A percentile compares a stretch with the other conserved stretches of the same genome.
phyloP scores from a whole-genome alignment of 2,888 invertebrate species.

The Drosophila yooni region DNA sequence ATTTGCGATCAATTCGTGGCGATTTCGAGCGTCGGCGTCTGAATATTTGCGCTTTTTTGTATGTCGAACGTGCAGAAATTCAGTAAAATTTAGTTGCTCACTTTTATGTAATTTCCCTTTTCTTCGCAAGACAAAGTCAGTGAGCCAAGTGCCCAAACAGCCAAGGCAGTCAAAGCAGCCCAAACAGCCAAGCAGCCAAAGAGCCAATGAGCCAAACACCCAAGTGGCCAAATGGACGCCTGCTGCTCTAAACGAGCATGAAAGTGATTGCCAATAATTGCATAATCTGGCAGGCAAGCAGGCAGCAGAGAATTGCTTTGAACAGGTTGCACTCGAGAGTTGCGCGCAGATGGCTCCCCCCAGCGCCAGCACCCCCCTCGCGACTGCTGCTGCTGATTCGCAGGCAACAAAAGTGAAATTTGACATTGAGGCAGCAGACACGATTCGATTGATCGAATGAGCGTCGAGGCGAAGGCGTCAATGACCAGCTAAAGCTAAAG shows the following conservation, averaged over 20 bases:
- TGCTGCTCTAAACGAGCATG: constrained; percentile 77
- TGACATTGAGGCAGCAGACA: constrained; percentile 67
- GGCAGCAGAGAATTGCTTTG: constrained; percentile 56
- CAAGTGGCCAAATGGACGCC: constrained; percentile 50
- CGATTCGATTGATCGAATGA: constrained; percentile 59
- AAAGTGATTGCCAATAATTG: constrained; percentile 80
- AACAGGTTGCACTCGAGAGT: constrained; percentile 68
- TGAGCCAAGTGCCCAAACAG: constrained; percentile 35
- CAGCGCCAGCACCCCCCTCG: not conserved
- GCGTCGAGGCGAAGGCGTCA: constrained; percentile 49
- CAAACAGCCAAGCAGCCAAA: constrained; percentile 29
- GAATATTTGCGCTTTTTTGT: constrained; percentile 70
- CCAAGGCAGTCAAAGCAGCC: constrained; percentile 20
- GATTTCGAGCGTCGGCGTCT: constrained; percentile 68
- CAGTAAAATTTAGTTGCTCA: constrained; percentile 78
- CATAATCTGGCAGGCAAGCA: constrained; percentile 64
- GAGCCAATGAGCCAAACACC: constrained; percentile 33
- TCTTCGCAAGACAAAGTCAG: constrained; percentile 62
- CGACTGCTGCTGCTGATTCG: constrained; percentile 45
- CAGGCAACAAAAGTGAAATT: constrained; percentile 70
- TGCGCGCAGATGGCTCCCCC: constrained; percentile 2
- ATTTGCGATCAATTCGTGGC: constrained; percentile 81
- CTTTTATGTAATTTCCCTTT: constrained; percentile 80
- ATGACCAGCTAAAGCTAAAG: constrained; percentile 61
- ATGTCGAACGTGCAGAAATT: constrained; percentile 74